Base-by-base conservation (phyloP, 2,797 vertebrate species). In the Kryptolebias ocellatus region DNA sequence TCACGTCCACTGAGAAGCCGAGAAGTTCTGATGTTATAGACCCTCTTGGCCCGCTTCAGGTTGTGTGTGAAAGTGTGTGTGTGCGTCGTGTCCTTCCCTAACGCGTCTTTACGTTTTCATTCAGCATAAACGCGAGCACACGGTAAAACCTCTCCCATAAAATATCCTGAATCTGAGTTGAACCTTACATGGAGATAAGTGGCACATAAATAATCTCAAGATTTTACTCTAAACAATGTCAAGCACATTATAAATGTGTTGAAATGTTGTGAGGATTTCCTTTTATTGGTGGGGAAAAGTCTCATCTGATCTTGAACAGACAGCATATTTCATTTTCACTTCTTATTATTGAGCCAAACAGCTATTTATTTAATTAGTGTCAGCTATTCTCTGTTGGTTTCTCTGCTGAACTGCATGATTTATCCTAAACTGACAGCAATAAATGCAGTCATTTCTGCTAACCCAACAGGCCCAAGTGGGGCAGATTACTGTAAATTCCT, bases 1-100 rank as follows among this genome's bases (percentile, higher is more conserved):
- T 87, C 92, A 4, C 81, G 90, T 45, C 89, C 92, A 46, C 6
- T 78, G 64, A 94, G 92, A 83, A 91, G 84, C 76, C 90, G 78
- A 79, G 79, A 90, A 77, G 79, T 82, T 68, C 28, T 81, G 7
- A 70, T 87, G 17, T 66, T 56, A 37, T 91, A 90, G 76, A 45
- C 20, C 17, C 2, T 20, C 9, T 12, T 59, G 28, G 1, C 51
- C 47, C 16, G 54, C 27, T 53, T 37, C 15, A 12, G 58, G 34
- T 67, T 12, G 10, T 31, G 44, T 42, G 10, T 28, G 18, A 50
- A 15, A 47, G 16, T 11, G 7, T 44, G 10, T 15, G 17, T 15
- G 37, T 67, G 14, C 15, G 12, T 67, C 58, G 28, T 14, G 52
- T 56, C n/a, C 24, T 55, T 58, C 6, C 45, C 24, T 16, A 71